Conservation (phyloP, 1,140 invertebrate genomes). For the Oryctes rhinoceros region DNA sequence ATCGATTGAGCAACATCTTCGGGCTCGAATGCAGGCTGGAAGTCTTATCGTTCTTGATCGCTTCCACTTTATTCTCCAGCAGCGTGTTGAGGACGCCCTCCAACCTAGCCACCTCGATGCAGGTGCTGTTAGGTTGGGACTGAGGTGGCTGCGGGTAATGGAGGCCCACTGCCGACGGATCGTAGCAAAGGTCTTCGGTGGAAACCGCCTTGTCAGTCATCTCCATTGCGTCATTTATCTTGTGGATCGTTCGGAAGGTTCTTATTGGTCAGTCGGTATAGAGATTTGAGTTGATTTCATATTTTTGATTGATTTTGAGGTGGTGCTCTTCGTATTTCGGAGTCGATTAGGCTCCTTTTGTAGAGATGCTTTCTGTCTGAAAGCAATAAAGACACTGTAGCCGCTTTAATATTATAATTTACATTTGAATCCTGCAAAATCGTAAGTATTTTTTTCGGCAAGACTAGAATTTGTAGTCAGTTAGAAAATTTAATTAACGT, state of each 20-base stretch:
- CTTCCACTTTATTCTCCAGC: conserved; percentile 69
- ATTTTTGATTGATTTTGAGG: not conserved
- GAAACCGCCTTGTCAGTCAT: conserved; percentile 72
- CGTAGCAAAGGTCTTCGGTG: conserved; percentile 67
- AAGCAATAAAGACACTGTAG: not conserved
- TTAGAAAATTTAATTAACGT: no score
- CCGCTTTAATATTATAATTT: no score
- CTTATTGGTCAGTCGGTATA: not conserved
- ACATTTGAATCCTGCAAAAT: no score
- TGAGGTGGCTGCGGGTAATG: conserved; percentile 30
- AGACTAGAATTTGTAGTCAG: no score
- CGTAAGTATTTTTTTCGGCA: no score
- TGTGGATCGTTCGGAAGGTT: not conserved
- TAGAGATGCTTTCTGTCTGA: not conserved
- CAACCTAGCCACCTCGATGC: conserved; percentile 67
- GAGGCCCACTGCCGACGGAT: conserved; percentile 43
- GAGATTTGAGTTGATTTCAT: not conserved
- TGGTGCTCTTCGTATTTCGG: not conserved
- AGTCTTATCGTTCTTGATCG: conserved; percentile 54
- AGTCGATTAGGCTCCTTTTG: not conserved
- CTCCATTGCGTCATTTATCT: conserved; percentile 40
- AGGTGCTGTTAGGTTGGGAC: conserved; percentile 41
- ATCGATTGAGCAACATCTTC: conserved; percentile 54
- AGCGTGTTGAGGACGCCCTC: conserved; percentile 72
- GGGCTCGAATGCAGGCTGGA: conserved; percentile 56